Evolutionary conservation across 2,797 vertebrate species (phyloP), one percentile per base, ranked within the genome.

Genomic region (Dipus sagitta): DNA sequence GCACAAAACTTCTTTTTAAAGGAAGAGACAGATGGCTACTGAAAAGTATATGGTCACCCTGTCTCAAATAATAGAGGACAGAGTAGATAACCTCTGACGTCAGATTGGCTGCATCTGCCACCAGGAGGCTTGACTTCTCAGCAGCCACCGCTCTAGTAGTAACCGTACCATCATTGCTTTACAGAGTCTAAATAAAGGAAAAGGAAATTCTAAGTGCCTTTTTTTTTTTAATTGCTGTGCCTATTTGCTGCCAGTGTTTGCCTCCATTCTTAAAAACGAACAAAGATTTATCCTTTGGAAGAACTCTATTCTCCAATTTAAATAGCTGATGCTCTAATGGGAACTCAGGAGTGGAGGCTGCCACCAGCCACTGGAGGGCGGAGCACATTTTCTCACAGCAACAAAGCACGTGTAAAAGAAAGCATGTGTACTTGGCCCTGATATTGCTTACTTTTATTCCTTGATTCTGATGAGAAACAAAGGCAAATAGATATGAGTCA

Each of bases 191-290:
- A 96, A 64, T 54, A 71, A 87, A 18, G 34, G 68, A 18, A 72
- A 95, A 93, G 92, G 79, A 90, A 96, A 95, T 96, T 94, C 62
- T 83, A 94, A 95, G 90, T 88, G 70, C 92, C 72, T 85, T 91
- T 76, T 85, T 91, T 76, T 72, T 84, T 95, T 92, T 71, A 83
- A 64, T 83, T 79, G 54, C 71, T 42, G 2, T 79, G 94, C 65
- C 7, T 87, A 52, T 95, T 97, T 97, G 94, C 92, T 94, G 94
- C 91, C 95, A 93, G 21, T 95, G 93, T 96, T 97, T 96, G 93
- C 84, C 54, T 96, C 91, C 47, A 67, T 96, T 85, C 90, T 96
- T 94, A 92, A 90, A 96, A 97, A 94, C 82, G 88, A 96, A 87
- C 76, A 94, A 95, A 96, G 94, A 92, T 95, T 71, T 90, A 86